phyloP scores from a whole-genome alignment of 2,113 vertebrate genomes.

The Irena cyanogastra region DNA sequence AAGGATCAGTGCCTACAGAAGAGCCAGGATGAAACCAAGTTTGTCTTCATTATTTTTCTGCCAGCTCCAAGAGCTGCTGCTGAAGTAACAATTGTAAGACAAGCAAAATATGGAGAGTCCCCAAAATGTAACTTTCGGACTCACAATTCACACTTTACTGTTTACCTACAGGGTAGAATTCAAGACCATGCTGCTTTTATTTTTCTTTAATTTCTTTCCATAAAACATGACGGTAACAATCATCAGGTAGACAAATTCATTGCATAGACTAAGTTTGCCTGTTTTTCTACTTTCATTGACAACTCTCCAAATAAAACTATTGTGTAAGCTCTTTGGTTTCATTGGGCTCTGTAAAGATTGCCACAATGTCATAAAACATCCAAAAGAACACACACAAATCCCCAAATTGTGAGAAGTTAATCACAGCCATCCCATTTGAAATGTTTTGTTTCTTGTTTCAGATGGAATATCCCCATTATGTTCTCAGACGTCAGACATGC shows the following conservation, averaged over 20 bases:
- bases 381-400: neutral
- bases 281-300: neutral
- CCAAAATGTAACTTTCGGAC: neutral
- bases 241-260: neutral
- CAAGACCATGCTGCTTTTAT: neutral
- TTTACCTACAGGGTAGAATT: neutral
- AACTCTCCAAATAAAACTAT: neutral
- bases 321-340: neutral
- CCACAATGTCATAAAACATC: neutral
- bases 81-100: neutral
- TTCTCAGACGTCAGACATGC: slow-evolving; percentile 19
- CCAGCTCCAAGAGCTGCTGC: neutral
- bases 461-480: neutral
- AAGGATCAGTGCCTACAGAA: neutral
- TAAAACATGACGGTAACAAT: neutral
- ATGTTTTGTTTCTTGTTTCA: neutral
- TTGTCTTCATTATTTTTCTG: neutral
- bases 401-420: neutral
- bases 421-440: neutral
- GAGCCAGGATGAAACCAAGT: neutral
- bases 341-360: neutral
- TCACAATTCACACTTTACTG: neutral
- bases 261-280: neutral
- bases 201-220: neutral
- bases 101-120: neutral